Conservation (phyloP, 2,797 vertebrate species). For the Balearica regulorum region DNA sequence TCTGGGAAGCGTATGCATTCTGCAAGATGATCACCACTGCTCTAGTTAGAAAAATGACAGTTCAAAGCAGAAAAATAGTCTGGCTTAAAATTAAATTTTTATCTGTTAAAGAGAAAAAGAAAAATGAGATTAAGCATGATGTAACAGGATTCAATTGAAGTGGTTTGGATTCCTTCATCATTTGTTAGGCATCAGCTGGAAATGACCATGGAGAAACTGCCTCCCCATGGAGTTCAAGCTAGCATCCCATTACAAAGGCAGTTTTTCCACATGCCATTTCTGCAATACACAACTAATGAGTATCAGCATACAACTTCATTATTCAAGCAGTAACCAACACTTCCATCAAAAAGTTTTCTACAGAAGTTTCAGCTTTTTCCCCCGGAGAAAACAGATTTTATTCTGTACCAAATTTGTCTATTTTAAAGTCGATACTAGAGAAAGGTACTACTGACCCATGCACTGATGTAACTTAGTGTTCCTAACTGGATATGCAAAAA, state of each 20-base stretch:
- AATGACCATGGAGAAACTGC: background rate
- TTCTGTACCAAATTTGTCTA: background rate
- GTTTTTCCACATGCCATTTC: background rate
- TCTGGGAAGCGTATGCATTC: background rate
- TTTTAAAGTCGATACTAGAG: background rate
- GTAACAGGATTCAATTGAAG: background rate
- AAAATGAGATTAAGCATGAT: background rate
- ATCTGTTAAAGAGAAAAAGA: background rate
- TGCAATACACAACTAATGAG: background rate
- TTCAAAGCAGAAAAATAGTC: background rate
- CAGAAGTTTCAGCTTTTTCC: background rate
- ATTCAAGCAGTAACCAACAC: background rate
- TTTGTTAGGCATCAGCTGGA: background rate
- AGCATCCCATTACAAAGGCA: background rate
- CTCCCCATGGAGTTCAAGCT: background rate
- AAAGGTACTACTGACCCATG: background rate
- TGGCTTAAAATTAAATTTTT: background rate
- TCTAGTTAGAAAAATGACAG: background rate
- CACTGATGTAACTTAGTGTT: background rate
- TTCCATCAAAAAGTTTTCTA: background rate
- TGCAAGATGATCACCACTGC: background rate
- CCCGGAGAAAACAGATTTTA: background rate
- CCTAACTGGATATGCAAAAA: background rate
- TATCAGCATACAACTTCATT: background rate
- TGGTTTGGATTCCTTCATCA: background rate